Evolutionary conservation across 1,140 invertebrate genomes (phyloP), one percentile per base, ranked within the genome.

Genomic region (Diploscapter pachys): DNA sequence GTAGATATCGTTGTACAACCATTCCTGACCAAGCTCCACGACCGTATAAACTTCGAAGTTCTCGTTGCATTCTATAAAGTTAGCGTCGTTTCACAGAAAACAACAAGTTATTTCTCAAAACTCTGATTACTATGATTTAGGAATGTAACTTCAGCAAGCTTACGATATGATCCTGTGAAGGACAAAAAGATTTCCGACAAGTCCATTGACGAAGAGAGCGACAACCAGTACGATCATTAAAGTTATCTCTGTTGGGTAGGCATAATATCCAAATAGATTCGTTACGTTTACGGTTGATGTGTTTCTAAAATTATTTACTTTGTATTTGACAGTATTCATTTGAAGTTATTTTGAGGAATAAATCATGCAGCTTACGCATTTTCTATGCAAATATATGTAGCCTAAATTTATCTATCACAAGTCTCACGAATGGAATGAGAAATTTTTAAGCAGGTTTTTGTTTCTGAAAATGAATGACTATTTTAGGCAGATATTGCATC

Each of bases 151-250:
- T 59, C 57, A 13, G 9, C 31, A 64, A 50, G 63, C 71, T 69
- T 49, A 72, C 71, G 63, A 50, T 56, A 72, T 70, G 65, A 72
- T 72, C 31, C 71, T 68, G 9, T 67, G 31, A 52, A 72, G 63
- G 4, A 72, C 71, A 48, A 63, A 64, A 51, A 66, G n/a, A 53
- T 72, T 72, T n/a, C 71, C 71, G 13, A 68, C 6, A 53, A 72
- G 65, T 68, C 71, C 71, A 11, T 64, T 53, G n/a, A 72, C 59
- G 71, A 72, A 72, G 31, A 72, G 71, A 52, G 65, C 63, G 8
- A 67, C 56, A 50, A 72, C 63, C 8, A 72, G n/a, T 11, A 72
- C 48, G 4, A 72, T 50, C 6, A 72, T 51, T 64, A n/a, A n/a
- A 5, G 61, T 50, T 4, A 72, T 67, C 61, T 72, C 71, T 31